These are phyloP conservation scores for Invenusta paracnida DNA, from an alignment of 2,888 invertebrate genomes.

Conservation along the genomic window DNA sequence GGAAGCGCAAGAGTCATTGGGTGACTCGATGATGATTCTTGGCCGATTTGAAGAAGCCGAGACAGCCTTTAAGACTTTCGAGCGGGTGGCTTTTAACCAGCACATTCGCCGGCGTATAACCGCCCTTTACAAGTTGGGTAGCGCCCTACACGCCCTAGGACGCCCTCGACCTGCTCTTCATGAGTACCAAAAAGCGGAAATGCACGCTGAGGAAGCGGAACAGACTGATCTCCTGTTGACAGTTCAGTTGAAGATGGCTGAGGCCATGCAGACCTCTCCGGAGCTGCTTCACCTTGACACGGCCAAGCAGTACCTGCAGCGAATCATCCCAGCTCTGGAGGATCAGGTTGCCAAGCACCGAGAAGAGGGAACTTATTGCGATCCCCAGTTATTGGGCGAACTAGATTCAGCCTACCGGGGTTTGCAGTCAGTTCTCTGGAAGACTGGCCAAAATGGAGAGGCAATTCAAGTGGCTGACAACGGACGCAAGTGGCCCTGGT, in stretches of 20 bases:
- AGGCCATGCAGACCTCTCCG: neutral
- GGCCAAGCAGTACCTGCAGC: neutral
- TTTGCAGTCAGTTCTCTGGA: neutral
- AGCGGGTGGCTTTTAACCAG: neutral
- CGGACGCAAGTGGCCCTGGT: conserved; percentile 24
- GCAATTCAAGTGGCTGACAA: neutral
- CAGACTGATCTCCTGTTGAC: neutral
- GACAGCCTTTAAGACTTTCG: neutral
- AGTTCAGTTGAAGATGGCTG: neutral
- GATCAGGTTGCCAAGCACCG: neutral
- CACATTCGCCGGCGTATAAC: conserved; percentile 3
- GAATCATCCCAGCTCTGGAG: neutral
- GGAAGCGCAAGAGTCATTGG: neutral
- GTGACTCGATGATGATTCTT: conserved; percentile 8
- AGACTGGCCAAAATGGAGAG: neutral
- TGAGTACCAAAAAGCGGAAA: conserved; percentile 1
- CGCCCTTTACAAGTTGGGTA: conserved; percentile 2
- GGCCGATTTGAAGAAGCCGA: neutral
- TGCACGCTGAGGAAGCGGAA: conserved; percentile 17
- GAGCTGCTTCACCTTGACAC: neutral
- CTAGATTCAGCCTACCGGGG: neutral
- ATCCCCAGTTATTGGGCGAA: neutral
- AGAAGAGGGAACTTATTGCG: neutral
- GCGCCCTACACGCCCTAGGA: neutral
- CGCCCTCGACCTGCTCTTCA: neutral